phyloP scores from a whole-genome alignment of 2,797 vertebrate genomes.

The Cyclura pinguis region DNA sequence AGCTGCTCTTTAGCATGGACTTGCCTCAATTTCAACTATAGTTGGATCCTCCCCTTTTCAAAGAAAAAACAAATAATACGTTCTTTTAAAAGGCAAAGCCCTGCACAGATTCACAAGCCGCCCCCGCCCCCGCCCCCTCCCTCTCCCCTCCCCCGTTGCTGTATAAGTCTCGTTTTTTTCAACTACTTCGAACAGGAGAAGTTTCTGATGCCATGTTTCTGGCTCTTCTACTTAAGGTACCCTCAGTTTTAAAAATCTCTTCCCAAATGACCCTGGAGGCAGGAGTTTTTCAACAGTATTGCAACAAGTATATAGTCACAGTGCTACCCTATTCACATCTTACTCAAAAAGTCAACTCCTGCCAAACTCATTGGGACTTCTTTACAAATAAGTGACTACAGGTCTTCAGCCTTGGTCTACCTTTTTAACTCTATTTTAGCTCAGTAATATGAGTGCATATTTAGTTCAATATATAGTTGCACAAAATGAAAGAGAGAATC shows the following conservation, averaged over 20 bases:
- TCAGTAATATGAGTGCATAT: neutral
- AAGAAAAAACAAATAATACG: neutral
- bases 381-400: neutral
- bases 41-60: neutral
- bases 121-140: too few species aligned
- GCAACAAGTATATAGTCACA: neutral
- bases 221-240: neutral
- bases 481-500: too few species aligned
- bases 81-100: neutral
- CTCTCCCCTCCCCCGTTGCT: too few species aligned
- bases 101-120: neutral
- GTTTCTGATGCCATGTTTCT: neutral
- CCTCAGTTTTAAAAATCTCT: neutral
- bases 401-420: neutral
- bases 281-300: neutral
- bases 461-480: too few species aligned
- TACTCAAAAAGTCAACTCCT: neutral
- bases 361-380: neutral
- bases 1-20: neutral
- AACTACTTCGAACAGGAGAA: neutral
- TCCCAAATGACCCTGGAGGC: too few species aligned
- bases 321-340: too few species aligned
- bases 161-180: neutral
- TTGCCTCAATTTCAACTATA: constrained; percentile 1
- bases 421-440: neutral